phyloP scores from a whole-genome alignment of 2,113 vertebrate species.

The Ctenodactylus gundi region DNA sequence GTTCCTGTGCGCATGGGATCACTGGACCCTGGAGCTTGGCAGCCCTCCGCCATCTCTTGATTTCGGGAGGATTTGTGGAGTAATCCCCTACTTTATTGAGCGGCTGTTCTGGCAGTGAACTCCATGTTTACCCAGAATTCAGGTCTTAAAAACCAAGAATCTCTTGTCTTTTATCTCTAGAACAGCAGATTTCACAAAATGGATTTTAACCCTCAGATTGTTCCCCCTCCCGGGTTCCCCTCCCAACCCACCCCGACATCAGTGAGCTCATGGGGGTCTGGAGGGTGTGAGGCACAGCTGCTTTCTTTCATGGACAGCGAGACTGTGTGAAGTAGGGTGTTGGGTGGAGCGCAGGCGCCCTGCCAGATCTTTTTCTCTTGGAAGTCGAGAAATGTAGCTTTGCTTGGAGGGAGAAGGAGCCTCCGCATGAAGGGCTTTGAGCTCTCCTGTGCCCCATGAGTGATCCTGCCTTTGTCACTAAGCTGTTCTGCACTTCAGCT shows the following conservation, averaged over 20 bases:
- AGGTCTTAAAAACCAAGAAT: constrained; percentile 63
- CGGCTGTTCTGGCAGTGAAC: constrained; percentile 69
- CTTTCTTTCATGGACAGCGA: not conserved
- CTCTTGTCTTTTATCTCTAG: constrained; percentile 65
- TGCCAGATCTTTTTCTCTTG: not conserved
- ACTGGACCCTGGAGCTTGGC: constrained; percentile 2
- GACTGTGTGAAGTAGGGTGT: not conserved
- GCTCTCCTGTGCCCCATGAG: rapidly evolving
- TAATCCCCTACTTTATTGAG: constrained; percentile 78
- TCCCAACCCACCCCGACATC: not conserved
- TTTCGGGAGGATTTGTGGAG: constrained; percentile 76
- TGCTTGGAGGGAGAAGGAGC: not conserved
- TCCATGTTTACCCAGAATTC: constrained; percentile 61
- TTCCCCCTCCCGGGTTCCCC: no score
- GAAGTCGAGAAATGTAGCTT: not conserved
- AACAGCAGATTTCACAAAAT: constrained; percentile 58
- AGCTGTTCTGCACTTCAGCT: not conserved
- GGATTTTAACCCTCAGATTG: not conserved
- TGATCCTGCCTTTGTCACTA: not conserved
- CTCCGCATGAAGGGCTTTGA: not conserved
- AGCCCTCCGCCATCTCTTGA: constrained; percentile 50
- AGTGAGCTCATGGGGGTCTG: not conserved
- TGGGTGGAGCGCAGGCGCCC: not conserved
- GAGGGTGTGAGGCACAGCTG: not conserved
- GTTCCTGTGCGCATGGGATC: rapidly evolving